Conservation (phyloP, 2,113 vertebrate genomes). For the Neolamprologus cancellatus region DNA sequence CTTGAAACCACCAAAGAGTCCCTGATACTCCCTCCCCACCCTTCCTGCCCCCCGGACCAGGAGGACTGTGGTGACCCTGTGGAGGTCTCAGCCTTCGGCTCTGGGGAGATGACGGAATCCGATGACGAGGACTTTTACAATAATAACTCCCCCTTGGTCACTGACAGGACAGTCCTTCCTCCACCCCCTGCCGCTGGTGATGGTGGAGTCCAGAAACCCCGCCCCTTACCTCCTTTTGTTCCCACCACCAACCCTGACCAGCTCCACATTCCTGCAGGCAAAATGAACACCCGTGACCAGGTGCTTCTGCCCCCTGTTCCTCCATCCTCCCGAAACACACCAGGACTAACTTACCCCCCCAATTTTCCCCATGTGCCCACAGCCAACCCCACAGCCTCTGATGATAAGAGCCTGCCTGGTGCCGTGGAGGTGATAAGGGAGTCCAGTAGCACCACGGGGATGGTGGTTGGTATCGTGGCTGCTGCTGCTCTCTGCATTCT, state of each 20-base stretch:
- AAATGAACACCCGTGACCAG: constrained; percentile 94
- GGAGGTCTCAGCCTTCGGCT: constrained; percentile 89
- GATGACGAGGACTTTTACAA: constrained; percentile 94
- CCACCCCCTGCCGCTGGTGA: constrained; percentile 73
- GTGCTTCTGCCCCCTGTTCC: constrained; percentile 80
- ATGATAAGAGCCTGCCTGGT: constrained; percentile 82
- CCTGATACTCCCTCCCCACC: constrained; percentile 71
- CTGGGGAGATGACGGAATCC: constrained; percentile 88
- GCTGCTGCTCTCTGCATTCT: constrained; percentile 94
- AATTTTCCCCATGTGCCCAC: constrained; percentile 91
- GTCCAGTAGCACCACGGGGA: constrained; percentile 93
- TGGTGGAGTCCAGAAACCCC: constrained; percentile 72
- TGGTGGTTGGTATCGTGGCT: constrained; percentile 95
- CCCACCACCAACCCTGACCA: constrained; percentile 80
- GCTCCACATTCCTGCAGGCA: constrained; percentile 83
- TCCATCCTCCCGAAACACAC: constrained; percentile 80
- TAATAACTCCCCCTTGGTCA: constrained; percentile 87
- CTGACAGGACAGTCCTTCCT: constrained; percentile 87
- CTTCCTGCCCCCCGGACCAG: constrained; percentile 85
- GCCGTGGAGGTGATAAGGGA: constrained; percentile 91
- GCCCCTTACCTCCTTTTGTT: constrained; percentile 71
- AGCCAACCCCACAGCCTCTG: constrained; percentile 84
- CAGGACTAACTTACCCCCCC: constrained; percentile 82
- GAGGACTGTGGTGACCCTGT: constrained; percentile 89
- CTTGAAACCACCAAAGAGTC: constrained; percentile 88